Conservation (phyloP, 1,140 invertebrate genomes). For the Drosophila setifemur region DNA sequence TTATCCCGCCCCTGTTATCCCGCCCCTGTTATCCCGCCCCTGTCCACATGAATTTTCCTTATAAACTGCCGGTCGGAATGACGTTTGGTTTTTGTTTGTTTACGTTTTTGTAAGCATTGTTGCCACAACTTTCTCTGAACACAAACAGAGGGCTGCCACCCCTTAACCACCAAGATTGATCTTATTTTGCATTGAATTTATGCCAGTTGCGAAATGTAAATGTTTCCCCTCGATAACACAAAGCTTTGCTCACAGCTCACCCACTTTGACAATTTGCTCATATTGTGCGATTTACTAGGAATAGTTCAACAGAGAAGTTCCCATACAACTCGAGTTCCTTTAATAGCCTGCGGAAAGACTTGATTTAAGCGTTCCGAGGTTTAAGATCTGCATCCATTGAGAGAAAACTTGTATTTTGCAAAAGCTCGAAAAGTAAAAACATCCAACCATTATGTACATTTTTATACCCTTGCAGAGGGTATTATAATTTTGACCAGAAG, state of each 20-base stretch:
- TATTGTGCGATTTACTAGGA: conserved; percentile 10
- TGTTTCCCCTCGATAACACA: conserved; percentile 60
- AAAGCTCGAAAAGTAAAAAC: no score
- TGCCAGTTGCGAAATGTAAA: conserved; percentile 65
- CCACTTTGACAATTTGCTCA: neutral
- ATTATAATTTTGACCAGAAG: no score
- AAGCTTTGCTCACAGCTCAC: conserved; percentile 47
- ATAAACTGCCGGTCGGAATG: conserved; percentile 50
- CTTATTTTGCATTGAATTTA: conserved; percentile 56
- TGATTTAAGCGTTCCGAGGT: no score
- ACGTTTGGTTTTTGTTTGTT: conserved; percentile 73
- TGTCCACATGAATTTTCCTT: conserved; percentile 8
- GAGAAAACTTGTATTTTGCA: no score
- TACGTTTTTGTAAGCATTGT: conserved; percentile 75
- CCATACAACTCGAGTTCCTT: no score
- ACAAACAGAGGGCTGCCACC: neutral
- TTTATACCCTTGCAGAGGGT: no score
- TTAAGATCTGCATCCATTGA: no score
- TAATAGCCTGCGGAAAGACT: no score
- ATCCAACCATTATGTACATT: no score
- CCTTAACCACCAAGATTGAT: conserved; percentile 11
- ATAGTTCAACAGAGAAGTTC: neutral
- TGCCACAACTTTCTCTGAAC: conserved; percentile 54
- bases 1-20: neutral
- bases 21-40: neutral